Conservation (phyloP, 2,888 invertebrate genomes). For the Watsonalla binaria region DNA sequence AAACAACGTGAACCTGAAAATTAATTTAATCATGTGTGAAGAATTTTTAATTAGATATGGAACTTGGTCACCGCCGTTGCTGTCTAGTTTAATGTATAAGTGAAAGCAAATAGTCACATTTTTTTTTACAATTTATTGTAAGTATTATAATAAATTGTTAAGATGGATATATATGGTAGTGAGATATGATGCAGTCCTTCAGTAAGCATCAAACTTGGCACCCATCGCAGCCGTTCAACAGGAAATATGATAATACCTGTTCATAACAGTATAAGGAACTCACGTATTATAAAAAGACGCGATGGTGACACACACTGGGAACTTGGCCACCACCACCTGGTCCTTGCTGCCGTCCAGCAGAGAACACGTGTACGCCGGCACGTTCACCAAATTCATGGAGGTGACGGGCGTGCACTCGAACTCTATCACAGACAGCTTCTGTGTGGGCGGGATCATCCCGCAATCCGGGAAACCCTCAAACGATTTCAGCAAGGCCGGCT, state of each 20-base stretch:
- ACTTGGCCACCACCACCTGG: slow-evolving; percentile 69
- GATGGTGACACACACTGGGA: slow-evolving; percentile 63
- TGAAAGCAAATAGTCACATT: too few species aligned
- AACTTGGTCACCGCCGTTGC: too few species aligned
- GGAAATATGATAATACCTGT: too few species aligned
- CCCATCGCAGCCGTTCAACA: too few species aligned
- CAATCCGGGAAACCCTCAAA: slow-evolving; percentile 53
- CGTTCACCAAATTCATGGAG: slow-evolving; percentile 59
- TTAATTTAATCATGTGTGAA: neutral
- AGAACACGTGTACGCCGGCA: slow-evolving; percentile 62
- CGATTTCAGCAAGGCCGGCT: slow-evolving; percentile 53
- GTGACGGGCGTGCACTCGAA: slow-evolving; percentile 65
- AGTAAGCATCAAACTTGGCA: too few species aligned
- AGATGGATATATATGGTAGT: too few species aligned
- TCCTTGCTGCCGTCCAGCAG: slow-evolving; percentile 64
- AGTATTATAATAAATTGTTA: too few species aligned
- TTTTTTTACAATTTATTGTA: too few species aligned
- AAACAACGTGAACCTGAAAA: slow-evolving; percentile 75
- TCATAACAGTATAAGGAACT: too few species aligned
- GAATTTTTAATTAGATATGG: too few species aligned
- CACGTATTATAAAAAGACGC: slow-evolving; percentile 73
- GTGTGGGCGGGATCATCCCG: slow-evolving; percentile 49
- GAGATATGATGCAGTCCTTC: too few species aligned
- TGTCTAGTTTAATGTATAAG: too few species aligned
- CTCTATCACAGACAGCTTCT: slow-evolving; percentile 47